Conservation (phyloP, 2,113 vertebrate species). For the Pteropus alecto region DNA sequence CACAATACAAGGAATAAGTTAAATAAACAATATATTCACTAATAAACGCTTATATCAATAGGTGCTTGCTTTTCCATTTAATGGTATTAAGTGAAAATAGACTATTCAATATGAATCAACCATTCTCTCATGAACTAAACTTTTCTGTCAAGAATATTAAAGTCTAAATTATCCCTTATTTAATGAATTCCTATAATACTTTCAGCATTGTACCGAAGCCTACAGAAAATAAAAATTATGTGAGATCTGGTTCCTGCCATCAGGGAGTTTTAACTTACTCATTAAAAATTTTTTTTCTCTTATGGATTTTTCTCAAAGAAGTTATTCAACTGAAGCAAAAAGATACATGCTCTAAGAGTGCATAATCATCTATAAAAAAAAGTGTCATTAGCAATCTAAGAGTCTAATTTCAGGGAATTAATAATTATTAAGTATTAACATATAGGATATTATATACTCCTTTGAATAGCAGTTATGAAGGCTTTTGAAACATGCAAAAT, state of each 20-base stretch:
- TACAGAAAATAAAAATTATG: not conserved
- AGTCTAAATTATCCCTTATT: not conserved
- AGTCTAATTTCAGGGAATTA: not conserved
- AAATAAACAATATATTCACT: not conserved
- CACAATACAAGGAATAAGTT: not conserved
- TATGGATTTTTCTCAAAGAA: not conserved
- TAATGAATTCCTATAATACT: not conserved
- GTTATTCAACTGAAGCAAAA: constrained; percentile 37
- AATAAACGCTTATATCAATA: not conserved
- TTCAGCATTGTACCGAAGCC: not conserved
- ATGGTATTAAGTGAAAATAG: not conserved
- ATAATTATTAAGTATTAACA: not conserved
- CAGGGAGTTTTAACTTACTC: not conserved
- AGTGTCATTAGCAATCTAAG: not conserved
- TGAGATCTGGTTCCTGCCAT: not conserved
- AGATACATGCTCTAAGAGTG: not conserved
- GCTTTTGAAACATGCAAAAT: not conserved
- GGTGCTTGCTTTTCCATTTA: not conserved
- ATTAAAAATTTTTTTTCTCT: not conserved
- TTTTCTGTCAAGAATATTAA: constrained; percentile 27
- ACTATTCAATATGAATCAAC: not conserved
- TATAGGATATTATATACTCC: not conserved
- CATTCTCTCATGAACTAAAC: not conserved
- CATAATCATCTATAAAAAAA: not conserved
- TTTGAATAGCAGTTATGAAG: not conserved